A percentile compares a stretch with the other conserved stretches of the same genome.
phyloP scores from a whole-genome alignment of 2,797 vertebrate genomes.

The Buceros bicornis region DNA sequence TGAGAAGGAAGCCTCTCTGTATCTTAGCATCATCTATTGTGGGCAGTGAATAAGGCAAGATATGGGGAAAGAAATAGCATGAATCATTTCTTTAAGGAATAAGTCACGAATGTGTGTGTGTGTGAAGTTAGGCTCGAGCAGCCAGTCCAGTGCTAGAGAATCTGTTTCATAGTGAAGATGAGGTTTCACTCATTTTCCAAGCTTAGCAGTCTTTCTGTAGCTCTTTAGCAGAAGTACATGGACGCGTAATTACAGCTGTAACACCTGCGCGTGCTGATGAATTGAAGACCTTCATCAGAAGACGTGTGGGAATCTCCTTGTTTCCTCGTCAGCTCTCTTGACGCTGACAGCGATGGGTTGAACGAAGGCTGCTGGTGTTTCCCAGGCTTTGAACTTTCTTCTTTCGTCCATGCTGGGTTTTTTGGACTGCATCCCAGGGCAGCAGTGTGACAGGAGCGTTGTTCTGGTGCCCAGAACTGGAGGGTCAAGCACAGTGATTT shows the following conservation, averaged over 20 bases:
- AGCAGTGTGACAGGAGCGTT: background rate
- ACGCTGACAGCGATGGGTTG: background rate
- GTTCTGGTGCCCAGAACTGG: background rate
- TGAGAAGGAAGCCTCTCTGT: background rate
- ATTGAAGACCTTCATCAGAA: background rate
- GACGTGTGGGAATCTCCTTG: background rate
- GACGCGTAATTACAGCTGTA: background rate
- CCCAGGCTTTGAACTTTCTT: background rate
- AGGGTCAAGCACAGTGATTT: background rate
- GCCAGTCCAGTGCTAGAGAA: background rate
- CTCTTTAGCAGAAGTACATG: background rate
- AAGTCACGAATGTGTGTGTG: background rate
- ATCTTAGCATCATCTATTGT: background rate
- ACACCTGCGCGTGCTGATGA: fast-evolving
- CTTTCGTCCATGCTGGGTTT: background rate
- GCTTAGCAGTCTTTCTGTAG: background rate
- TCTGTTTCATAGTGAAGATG: background rate
- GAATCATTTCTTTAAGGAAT: background rate
- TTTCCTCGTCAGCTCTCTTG: background rate
- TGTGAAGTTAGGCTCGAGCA: background rate
- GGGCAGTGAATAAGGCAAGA: background rate
- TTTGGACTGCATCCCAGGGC: background rate
- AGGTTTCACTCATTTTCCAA: background rate
- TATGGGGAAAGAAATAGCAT: background rate
- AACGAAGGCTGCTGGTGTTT: background rate